Evolutionary conservation across 2,888 invertebrate species (phyloP), one percentile per base, ranked within the genome.

Genomic region (Unio delphinus): DNA sequence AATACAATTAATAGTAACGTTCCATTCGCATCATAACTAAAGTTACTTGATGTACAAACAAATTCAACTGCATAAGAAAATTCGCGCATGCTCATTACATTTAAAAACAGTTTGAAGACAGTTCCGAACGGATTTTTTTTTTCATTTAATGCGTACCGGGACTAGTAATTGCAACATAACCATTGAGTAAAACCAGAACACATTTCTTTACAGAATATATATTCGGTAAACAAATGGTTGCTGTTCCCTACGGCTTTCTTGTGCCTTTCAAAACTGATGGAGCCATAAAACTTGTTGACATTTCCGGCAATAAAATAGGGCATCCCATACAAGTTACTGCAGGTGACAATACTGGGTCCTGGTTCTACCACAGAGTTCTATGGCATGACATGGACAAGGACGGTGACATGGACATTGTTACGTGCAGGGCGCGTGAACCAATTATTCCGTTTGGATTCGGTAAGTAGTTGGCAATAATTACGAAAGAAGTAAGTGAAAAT

Each of bases 361-460:
- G 82, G 82, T 83, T 84, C 66, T 84, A 82, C 62, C 82, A 83
- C 65, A 56, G 82, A 4, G 83, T 80, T 15, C 15, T 78, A 26
- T 84, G 83, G 82, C 74, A 74, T 26, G 84, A 84, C 63, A 81
- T 81, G 80, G 80, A 84, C 64, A 81, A 80, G 1, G 84, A 84
- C 63, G 83, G 83, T 3, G 79, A 77, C 34, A 64, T 72, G 28
- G 84, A 84, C 69, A 77, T 80, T 11, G 68, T 84, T 23, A 84
- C 82, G 15, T 81, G 80, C 67, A 65, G 84, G 54, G 80, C 80
- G 5, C 68, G 79, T 17, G 79, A 81, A 70, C 80, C 80, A 55
- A 64, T 72, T 17, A 62, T 78, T n/a, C 72, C 72, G 6, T 1
- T 69, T n/a, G 67, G 74, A 45, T 67, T 72, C 54, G 75, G 75